Evolutionary conservation across 2,113 vertebrate species (phyloP).

Genomic region (Polypterus senegalus): DNA sequence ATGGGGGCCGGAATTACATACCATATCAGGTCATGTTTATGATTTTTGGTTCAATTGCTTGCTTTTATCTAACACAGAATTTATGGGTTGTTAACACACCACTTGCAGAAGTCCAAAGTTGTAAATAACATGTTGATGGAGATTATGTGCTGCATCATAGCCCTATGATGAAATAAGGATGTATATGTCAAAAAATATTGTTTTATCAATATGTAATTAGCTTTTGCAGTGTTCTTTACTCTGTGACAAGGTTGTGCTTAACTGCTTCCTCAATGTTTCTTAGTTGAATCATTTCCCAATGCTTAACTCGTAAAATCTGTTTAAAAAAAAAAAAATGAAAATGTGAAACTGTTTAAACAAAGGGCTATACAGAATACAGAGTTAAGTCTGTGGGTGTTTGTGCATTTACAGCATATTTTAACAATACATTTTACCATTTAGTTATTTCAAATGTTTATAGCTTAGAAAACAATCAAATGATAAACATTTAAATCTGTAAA

Average conservation of each 20-base stretch:
- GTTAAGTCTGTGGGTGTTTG: too few relatives aligned
- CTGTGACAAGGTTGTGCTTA: conserved; percentile 47
- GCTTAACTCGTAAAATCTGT: conserved; percentile 29
- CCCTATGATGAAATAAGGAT: too few relatives aligned
- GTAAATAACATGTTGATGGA: not conserved
- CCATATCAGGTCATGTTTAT: not conserved
- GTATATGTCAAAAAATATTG: too few relatives aligned
- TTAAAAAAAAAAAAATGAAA: conserved; percentile 4
- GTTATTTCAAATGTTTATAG: too few relatives aligned
- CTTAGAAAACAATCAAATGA: too few relatives aligned
- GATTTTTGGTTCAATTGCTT: not conserved
- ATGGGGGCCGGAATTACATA: not conserved
- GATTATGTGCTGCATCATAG: too few relatives aligned
- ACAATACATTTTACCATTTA: too few relatives aligned
- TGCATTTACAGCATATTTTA: too few relatives aligned
- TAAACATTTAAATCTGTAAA: too few relatives aligned
- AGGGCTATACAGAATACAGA: too few relatives aligned
- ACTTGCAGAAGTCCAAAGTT: not conserved
- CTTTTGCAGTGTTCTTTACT: conserved; percentile 23
- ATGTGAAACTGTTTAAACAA: too few relatives aligned
- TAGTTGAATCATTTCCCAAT: conserved; percentile 56
- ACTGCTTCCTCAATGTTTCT: conserved; percentile 58
- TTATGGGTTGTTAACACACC: not conserved
- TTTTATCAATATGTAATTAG: not conserved
- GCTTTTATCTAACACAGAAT: not conserved